These are phyloP conservation scores for Paracyprichromis sp. DNA, from an alignment of 2,113 vertebrate genomes.

Conservation along the genomic window DNA sequence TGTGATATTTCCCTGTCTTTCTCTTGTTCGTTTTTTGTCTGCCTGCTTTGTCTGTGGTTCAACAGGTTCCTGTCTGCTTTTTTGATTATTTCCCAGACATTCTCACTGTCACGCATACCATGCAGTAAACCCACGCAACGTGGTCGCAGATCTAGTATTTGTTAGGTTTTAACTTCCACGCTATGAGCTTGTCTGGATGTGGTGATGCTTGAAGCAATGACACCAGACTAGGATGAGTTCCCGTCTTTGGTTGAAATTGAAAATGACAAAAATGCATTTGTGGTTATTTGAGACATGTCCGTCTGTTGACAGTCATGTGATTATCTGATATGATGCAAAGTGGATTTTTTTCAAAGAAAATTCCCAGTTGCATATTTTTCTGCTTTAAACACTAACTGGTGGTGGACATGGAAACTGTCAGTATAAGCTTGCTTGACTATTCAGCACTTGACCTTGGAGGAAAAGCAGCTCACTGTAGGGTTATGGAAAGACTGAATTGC, in stretches of 20 bases:
- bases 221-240: neutral
- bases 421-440: neutral
- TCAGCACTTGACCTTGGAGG: neutral
- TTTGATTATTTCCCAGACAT: neutral
- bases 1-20: neutral
- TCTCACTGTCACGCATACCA: neutral
- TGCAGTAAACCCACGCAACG: neutral
- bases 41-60: constrained; percentile 3
- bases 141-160: neutral
- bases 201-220: neutral
- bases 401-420: neutral
- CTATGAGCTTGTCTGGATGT: neutral
- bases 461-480: neutral
- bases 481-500: neutral
- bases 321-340: neutral
- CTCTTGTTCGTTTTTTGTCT: neutral
- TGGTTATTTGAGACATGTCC: neutral
- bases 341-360: neutral
- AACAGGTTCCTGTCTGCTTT: constrained; percentile 11
- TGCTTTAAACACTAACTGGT: neutral
- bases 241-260: neutral
- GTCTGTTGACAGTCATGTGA: neutral
- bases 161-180: neutral
- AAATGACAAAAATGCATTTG: neutral
- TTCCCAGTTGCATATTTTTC: neutral